Evolutionary conservation across 2,797 vertebrate genomes (phyloP).

Genomic region (Geotria australis): DNA sequence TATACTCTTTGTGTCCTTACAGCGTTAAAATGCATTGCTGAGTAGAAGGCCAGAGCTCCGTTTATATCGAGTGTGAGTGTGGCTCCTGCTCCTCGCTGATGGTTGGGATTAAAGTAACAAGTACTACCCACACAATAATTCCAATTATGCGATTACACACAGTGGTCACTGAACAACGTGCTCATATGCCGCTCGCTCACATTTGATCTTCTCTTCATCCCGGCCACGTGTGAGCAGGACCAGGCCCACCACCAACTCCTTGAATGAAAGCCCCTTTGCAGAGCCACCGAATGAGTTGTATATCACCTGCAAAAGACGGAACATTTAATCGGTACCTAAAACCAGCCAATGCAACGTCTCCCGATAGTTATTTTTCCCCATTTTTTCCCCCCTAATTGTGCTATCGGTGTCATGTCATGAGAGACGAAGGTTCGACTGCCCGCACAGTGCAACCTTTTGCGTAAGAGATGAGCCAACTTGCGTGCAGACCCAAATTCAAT

Average conservation of each 20-base stretch:
- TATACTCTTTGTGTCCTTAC: too few relatives aligned
- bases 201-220: slow-evolving; percentile 91
- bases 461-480: too few relatives aligned
- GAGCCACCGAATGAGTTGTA: slow-evolving; percentile 83
- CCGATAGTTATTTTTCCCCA: neutral
- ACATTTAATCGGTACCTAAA: neutral
- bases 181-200: slow-evolving; percentile 14
- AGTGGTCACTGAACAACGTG: too few relatives aligned
- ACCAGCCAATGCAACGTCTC: neutral
- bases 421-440: neutral
- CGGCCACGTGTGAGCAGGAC: slow-evolving; percentile 75
- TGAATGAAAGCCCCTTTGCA: slow-evolving; percentile 91
- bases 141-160: neutral
- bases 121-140: neutral
- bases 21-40: too few relatives aligned
- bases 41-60: too few relatives aligned
- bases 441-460: neutral
- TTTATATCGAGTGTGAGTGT: too few relatives aligned
- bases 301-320: slow-evolving; percentile 33
- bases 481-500: too few relatives aligned
- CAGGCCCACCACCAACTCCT: slow-evolving; percentile 79
- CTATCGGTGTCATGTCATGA: neutral
- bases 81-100: too few relatives aligned
- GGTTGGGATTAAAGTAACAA: too few relatives aligned
- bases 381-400: neutral